These are phyloP conservation scores for Himalopsyche kuldschensis DNA, from an alignment of 2,888 invertebrate species.

Conservation along the genomic window DNA sequence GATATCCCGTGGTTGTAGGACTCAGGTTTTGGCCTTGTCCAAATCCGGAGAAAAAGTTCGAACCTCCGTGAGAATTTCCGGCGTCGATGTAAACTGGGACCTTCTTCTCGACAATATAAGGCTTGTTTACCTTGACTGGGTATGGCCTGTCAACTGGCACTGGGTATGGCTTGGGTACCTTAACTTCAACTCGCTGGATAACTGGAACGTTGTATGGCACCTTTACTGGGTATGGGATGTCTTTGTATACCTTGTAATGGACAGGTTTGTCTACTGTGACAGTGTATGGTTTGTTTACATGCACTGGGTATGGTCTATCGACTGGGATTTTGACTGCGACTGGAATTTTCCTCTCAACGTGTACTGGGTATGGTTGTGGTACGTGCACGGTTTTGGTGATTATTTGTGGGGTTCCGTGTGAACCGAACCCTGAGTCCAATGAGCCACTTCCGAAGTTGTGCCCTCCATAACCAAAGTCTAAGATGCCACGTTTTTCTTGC, in stretches of 20 bases:
- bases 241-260: slow-evolving; percentile 1
- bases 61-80: not conserved
- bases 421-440: not conserved
- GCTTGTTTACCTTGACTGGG: slow-evolving; percentile 8
- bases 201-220: slow-evolving; percentile 1
- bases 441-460: not conserved
- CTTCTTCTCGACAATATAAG: slow-evolving; percentile 9
- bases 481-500: slow-evolving; percentile 29
- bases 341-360: slow-evolving; percentile 56
- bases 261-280: slow-evolving; percentile 11
- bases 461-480: slow-evolving; percentile 19
- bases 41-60: not conserved
- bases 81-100: slow-evolving; percentile 10
- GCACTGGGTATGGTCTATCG: slow-evolving; percentile 57
- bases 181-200: not conserved
- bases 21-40: not conserved
- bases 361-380: slow-evolving; percentile 56
- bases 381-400: slow-evolving; percentile 56
- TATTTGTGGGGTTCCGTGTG: slow-evolving; percentile 3
- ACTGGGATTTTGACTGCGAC: slow-evolving; percentile 55
- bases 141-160: slow-evolving; percentile 16
- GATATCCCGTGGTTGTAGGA: not conserved
- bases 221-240: slow-evolving; percentile 11
- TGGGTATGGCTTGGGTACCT: slow-evolving; percentile 8
- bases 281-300: slow-evolving; percentile 38